phyloP scores from a whole-genome alignment of 2,888 invertebrate genomes.

The Eurytoma adleriae region DNA sequence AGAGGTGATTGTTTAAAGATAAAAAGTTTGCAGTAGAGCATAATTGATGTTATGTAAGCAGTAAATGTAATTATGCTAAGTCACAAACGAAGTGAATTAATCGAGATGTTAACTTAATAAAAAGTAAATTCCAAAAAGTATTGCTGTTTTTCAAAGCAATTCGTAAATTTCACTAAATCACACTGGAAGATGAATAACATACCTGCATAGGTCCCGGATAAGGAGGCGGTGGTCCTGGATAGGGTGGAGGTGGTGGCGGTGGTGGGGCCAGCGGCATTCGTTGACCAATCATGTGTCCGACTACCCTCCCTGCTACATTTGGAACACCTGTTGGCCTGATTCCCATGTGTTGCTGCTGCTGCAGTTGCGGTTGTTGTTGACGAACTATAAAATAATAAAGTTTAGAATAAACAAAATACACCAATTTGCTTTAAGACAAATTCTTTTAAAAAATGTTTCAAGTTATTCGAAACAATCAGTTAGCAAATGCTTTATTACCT shows the following conservation, averaged over 20 bases:
- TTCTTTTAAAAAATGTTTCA: not conserved
- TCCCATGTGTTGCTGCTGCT: slow-evolving; percentile 71
- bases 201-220: slow-evolving; percentile 80
- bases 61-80: slow-evolving; percentile 43
- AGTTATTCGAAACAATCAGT: not conserved
- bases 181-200: slow-evolving; percentile 30
- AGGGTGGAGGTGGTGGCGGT: slow-evolving; percentile 83
- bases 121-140: slow-evolving; percentile 26
- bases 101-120: slow-evolving; percentile 37
- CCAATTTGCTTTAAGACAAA: not conserved
- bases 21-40: slow-evolving; percentile 10
- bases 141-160: slow-evolving; percentile 29
- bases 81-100: slow-evolving; percentile 57
- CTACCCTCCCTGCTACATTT: slow-evolving; percentile 74
- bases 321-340: slow-evolving; percentile 71
- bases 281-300: slow-evolving; percentile 73
- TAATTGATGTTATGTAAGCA: slow-evolving; percentile 43
- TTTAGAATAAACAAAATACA: not conserved
- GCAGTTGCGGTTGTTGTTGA: slow-evolving; percentile 65
- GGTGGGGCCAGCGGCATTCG: slow-evolving; percentile 75
- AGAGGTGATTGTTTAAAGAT: slow-evolving; percentile 10
- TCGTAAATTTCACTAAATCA: slow-evolving; percentile 26
- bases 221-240: slow-evolving; percentile 85
- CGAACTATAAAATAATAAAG: slow-evolving; percentile 50
- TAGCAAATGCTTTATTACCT: slow-evolving; percentile 62